These are phyloP conservation scores for Hydrozoanthus gracilis DNA, from an alignment of 92 coral and sea anemone genomes.

Conservation along the genomic window DNA sequence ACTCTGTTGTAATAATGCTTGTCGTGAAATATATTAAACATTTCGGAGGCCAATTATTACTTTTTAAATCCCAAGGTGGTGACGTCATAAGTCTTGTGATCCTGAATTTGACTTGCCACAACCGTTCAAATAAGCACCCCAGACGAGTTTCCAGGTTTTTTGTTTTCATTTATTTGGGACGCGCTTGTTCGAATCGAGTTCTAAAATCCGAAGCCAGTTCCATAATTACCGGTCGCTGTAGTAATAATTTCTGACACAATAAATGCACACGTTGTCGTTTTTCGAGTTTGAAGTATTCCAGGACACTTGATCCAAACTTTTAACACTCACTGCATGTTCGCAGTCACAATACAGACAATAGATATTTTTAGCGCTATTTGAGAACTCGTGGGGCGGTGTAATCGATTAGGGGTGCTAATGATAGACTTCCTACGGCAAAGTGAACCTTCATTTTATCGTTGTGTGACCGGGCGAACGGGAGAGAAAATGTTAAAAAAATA, in stretches of 20 bases:
- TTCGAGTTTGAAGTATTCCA: constrained; percentile 1
- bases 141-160: not conserved
- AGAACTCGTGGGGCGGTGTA: constrained; percentile 23
- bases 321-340: constrained; percentile 17
- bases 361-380: constrained; percentile 14
- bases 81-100: constrained; percentile 30
- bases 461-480: constrained; percentile 23
- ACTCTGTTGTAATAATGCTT: constrained; percentile 17
- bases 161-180: constrained; percentile 10
- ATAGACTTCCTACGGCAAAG: constrained; percentile 12
- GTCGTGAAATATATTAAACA: not conserved
- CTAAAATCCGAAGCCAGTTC: constrained; percentile 20
- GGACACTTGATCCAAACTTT: not conserved
- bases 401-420: constrained; percentile 29
- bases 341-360: not conserved
- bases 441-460: constrained; percentile 12
- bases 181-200: constrained; percentile 11
- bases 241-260: constrained; percentile 4
- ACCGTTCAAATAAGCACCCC: constrained; percentile 26
- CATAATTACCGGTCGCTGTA: constrained; percentile 17
- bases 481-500: constrained; percentile 14
- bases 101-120: constrained; percentile 7
- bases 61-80: constrained; percentile 22
- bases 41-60: constrained; percentile 5
- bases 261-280: constrained; percentile 2